phyloP scores from a whole-genome alignment of 2,113 vertebrate species.

The Myotis davidii region DNA sequence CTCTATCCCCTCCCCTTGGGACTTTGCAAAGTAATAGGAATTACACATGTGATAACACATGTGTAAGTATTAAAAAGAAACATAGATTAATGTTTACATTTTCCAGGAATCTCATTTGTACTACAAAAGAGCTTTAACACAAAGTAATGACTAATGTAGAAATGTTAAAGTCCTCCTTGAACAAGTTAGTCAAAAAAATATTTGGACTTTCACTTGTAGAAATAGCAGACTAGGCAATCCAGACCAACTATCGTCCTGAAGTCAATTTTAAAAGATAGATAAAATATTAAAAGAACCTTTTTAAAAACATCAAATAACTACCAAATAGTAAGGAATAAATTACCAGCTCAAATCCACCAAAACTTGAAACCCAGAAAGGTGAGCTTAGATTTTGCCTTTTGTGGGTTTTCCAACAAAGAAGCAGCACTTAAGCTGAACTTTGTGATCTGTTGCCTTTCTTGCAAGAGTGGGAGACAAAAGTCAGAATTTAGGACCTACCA shows the following conservation, averaged over 20 bases:
- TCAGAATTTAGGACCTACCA: not conserved
- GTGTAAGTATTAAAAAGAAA: not conserved
- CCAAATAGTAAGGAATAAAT: constrained; percentile 5
- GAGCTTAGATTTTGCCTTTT: constrained; percentile 14
- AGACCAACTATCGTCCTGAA: not conserved
- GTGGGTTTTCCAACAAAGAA: not conserved
- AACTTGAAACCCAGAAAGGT: not conserved
- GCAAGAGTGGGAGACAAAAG: not conserved
- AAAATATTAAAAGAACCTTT: not conserved
- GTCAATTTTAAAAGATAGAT: not conserved
- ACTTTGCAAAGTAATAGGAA: constrained; percentile 10
- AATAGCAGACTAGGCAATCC: not conserved
- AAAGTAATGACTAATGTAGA: not conserved
- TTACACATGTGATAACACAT: not conserved
- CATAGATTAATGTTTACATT: not conserved
- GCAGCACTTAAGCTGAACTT: not conserved
- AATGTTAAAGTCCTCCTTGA: constrained; percentile 30
- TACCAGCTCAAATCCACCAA: not conserved
- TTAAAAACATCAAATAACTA: constrained; percentile 47
- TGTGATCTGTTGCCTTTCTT: not conserved
- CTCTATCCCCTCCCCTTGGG: not conserved
- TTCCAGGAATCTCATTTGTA: constrained; percentile 6
- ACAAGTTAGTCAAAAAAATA: not conserved
- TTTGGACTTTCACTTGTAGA: not conserved
- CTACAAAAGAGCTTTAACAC: not conserved